phyloP scores from a whole-genome alignment of 30 jellyfish, hydroid and myxozoan genomes.

The Aurelia coerulea region DNA sequence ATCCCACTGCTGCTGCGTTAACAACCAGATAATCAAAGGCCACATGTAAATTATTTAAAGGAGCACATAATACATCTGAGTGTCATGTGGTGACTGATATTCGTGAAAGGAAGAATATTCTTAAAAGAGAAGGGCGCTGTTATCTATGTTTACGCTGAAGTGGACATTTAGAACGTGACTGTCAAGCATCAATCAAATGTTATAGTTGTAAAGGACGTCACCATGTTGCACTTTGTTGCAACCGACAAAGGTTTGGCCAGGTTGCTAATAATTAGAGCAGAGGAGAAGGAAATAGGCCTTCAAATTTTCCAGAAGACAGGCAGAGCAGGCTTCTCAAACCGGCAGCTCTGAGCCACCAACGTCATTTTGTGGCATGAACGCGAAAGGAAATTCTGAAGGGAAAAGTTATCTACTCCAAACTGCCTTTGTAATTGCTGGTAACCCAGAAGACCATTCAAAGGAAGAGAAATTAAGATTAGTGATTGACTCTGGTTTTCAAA shows the following conservation, averaged over 20 bases:
- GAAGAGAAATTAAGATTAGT: slow-evolving; percentile 20
- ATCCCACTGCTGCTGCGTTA: slow-evolving; percentile 41
- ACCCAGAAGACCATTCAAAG: slow-evolving; percentile 31
- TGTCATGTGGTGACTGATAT: slow-evolving; percentile 38
- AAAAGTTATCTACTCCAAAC: slow-evolving; percentile 18
- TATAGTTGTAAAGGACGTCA: slow-evolving; percentile 36
- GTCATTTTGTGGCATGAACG: slow-evolving; percentile 28
- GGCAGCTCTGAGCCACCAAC: neutral
- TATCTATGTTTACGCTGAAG: slow-evolving; percentile 14
- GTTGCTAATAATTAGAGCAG: slow-evolving; percentile 2
- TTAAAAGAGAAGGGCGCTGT: slow-evolving; percentile 29
- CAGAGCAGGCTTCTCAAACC: neutral
- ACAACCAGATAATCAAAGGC: slow-evolving; percentile 17
- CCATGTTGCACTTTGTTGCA: slow-evolving; percentile 51
- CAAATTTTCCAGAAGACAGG: neutral
- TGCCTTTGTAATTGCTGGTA: slow-evolving; percentile 35
- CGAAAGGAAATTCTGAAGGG: neutral
- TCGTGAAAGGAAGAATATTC: slow-evolving; percentile 24
- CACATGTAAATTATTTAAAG: slow-evolving; percentile 10
- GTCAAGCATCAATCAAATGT: slow-evolving; percentile 40
- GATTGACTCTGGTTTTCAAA: slow-evolving; percentile 26
- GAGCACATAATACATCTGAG: slow-evolving; percentile 35
- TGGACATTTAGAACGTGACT: slow-evolving; percentile 36
- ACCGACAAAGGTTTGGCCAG: slow-evolving; percentile 6
- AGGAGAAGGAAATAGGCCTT: neutral